A percentile compares a stretch with the other conserved stretches of the same genome.
Evolutionary conservation across 2,888 invertebrate genomes (phyloP).

Genomic region (Acanthopleura granulata): DNA sequence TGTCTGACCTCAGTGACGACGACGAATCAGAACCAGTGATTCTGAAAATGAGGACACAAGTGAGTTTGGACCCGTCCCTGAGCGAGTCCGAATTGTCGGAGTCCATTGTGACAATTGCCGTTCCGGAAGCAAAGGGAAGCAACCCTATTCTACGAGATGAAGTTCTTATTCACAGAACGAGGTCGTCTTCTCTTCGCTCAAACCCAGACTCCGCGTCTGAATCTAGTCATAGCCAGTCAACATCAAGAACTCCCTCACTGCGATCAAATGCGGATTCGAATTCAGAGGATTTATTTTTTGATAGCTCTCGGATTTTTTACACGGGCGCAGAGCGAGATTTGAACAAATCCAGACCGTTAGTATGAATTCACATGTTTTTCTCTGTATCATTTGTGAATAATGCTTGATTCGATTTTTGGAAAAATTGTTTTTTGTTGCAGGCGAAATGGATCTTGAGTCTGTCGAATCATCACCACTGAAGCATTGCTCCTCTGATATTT

Average conservation of each 20-base stretch:
- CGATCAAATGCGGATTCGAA: background rate
- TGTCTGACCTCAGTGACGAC: background rate
- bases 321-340: too few relatives aligned
- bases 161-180: background rate
- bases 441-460: too few relatives aligned
- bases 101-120: background rate
- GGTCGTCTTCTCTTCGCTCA: background rate
- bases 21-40: slow-evolving; percentile 6
- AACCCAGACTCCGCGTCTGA: background rate
- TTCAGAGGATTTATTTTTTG: background rate
- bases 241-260: background rate
- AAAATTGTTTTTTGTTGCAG: too few relatives aligned
- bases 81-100: background rate
- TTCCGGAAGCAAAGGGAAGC: background rate
- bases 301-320: too few relatives aligned
- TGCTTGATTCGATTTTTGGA: too few relatives aligned
- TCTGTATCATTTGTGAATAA: too few relatives aligned
- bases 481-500: too few relatives aligned
- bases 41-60: background rate
- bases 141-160: slow-evolving; percentile 3
- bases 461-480: too few relatives aligned
- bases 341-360: too few relatives aligned
- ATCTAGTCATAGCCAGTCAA: background rate
- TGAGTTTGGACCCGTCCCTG: background rate
- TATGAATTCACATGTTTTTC: too few relatives aligned